Conservation (phyloP, 1,140 invertebrate genomes). For the Listronotus bonariensis region DNA sequence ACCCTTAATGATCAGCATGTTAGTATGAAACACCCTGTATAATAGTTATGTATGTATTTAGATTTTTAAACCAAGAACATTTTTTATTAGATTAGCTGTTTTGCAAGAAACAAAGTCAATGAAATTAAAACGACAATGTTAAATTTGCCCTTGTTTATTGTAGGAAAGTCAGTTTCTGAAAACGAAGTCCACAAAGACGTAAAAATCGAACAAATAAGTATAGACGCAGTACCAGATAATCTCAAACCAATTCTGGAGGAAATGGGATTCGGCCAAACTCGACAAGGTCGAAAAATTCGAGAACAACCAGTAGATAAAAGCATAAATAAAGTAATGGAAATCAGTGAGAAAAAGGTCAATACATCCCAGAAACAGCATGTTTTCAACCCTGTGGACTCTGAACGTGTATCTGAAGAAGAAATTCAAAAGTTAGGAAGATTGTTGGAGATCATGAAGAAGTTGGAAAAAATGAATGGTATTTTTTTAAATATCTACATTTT, state of each 20-base stretch:
- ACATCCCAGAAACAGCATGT: conserved; percentile 41
- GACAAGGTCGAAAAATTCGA: conserved; percentile 28
- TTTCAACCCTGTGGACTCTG: conserved; percentile 44
- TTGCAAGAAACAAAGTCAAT: too few relatives aligned
- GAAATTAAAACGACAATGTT: too few relatives aligned
- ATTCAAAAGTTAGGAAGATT: conserved; percentile 56
- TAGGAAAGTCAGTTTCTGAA: neutral
- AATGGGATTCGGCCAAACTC: conserved; percentile 55
- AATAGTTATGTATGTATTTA: too few relatives aligned
- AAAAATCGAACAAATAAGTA: conserved; percentile 40
- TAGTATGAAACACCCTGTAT: too few relatives aligned
- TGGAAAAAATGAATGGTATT: conserved; percentile 54
- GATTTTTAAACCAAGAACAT: too few relatives aligned
- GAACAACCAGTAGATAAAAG: conserved; percentile 17
- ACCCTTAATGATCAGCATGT: too few relatives aligned
- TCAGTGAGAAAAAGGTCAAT: neutral
- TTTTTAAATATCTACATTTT: too few relatives aligned
- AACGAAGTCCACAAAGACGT: conserved; percentile 5
- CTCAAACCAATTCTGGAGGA: conserved; percentile 61
- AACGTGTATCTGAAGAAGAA: conserved; percentile 53
- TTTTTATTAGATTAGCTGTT: too few relatives aligned
- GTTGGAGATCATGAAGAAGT: conserved; percentile 51
- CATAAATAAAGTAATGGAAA: conserved; percentile 1
- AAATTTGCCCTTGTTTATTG: neutral
- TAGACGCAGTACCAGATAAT: conserved; percentile 58